Percentiles rank a stretch among this genome's conserved stretches.
These are phyloP conservation scores for Prinia subflava DNA, from an alignment of 2,113 vertebrate species.

Conservation along the genomic window DNA sequence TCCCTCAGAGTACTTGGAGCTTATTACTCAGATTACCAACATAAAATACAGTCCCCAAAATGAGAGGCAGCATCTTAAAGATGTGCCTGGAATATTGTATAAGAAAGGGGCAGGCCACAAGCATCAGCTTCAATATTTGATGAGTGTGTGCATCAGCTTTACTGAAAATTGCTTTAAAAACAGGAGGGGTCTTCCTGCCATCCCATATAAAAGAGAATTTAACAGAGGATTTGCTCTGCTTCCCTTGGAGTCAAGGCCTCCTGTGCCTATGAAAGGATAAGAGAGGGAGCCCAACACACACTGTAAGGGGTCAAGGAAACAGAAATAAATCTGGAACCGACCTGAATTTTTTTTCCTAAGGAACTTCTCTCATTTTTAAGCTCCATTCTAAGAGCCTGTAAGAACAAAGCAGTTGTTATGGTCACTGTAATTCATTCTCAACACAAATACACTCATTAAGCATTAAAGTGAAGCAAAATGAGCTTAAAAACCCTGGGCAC, in stretches of 20 bases:
- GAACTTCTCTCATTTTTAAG: slow-evolving; percentile 65
- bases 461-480: background rate
- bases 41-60: slow-evolving; percentile 15
- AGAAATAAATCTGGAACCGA: slow-evolving; percentile 34
- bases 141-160: background rate
- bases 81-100: background rate
- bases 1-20: slow-evolving; percentile 49
- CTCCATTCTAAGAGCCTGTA: slow-evolving; percentile 56
- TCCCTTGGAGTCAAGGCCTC: background rate
- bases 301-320: background rate
- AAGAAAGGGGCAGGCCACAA: background rate
- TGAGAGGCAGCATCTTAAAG: background rate
- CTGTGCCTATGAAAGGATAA: background rate
- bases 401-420: background rate
- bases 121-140: background rate
- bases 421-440: background rate
- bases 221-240: background rate
- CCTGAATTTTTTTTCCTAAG: slow-evolving; percentile 77
- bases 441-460: background rate
- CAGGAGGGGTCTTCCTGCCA: slow-evolving; percentile 6
- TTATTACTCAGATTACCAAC: slow-evolving; percentile 46
- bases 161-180: slow-evolving; percentile 9
- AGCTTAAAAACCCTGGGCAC: background rate
- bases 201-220: background rate
- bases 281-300: background rate